Percentiles rank a stretch among this genome's conserved stretches.
Conservation (phyloP, 2,797 vertebrate genomes). For the Chelidonichthys spinosus region DNA sequence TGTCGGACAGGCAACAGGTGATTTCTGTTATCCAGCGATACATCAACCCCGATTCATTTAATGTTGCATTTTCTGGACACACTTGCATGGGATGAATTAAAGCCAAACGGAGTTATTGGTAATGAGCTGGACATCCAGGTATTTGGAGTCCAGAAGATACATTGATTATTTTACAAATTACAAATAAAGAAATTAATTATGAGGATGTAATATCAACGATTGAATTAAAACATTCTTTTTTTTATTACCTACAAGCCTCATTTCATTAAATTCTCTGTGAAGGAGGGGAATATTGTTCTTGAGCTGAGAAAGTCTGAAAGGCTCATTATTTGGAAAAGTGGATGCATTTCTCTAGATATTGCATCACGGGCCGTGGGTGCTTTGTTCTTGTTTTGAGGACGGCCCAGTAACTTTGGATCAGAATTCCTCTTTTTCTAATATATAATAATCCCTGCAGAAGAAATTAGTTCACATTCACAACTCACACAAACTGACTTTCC, state of each 20-base stretch:
- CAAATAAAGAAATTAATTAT: background rate
- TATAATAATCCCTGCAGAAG: conserved; percentile 10
- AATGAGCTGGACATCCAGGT: background rate
- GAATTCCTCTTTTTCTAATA: conserved; percentile 21
- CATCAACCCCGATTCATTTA: conserved; percentile 10
- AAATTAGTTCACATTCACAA: conserved; percentile 25
- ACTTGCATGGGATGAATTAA: background rate
- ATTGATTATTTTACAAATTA: background rate
- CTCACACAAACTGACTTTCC: conserved; percentile 26
- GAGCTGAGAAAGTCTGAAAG: conserved; percentile 10
- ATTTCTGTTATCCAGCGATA: conserved; percentile 23
- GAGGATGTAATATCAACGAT: conserved; percentile 15
- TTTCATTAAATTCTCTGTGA: conserved; percentile 2
- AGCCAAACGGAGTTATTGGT: background rate
- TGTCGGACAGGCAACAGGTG: conserved; percentile 26
- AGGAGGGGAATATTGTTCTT: background rate
- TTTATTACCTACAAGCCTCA: conserved; percentile 11
- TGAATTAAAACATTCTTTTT: conserved; percentile 16
- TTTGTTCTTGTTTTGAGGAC: conserved; percentile 30
- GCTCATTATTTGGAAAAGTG: conserved; percentile 26
- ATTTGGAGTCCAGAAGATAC: conserved; percentile 1
- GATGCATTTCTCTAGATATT: conserved; percentile 17
- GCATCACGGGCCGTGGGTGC: conserved; percentile 21
- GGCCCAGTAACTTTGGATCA: conserved; percentile 22
- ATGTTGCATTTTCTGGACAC: conserved; percentile 8